Base-by-base conservation (phyloP, 2,888 invertebrate genomes). In the Drosophila mimica region DNA sequence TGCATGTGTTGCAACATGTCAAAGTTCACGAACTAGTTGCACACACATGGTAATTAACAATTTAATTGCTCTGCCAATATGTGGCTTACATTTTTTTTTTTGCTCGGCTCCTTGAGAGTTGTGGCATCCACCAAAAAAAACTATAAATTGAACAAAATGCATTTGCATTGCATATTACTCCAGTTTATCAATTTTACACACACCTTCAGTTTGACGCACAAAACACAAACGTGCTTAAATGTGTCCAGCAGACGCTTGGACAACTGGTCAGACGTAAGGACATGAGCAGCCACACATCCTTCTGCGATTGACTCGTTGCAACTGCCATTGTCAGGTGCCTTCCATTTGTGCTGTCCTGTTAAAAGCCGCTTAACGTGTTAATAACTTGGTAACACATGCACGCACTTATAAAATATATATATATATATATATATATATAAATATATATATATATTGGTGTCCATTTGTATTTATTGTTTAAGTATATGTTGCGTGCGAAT, bases 31-130 rank as follows among this genome's bases (percentile, higher is more conserved):
- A 81, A 69, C 71, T 81, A 75, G 74, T 81, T 70, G 77, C 84
- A 72, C 74, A 70, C 79, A 74, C 70, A 76, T 84, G 77, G 54
- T 82, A 86, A 89, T 89, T 86, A 80, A 85, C 82, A 89, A 88
- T 85, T 74, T 89, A 88, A 88, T 89, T 89, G 80, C 70, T 63
- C 76, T 73, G 85, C 71, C 88, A 85, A 89, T 85, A 77, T 79
- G 76, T 71, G 67, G 52, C 43, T 49, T 61, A 15, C 68, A 69
- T 57, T 70, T 73, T 71, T 52, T 51, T 31, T 25, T 25, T 25
- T 25, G 25, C 70, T 60, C 36, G 49, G 36, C 51, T 4, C 25
- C 2, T 28, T 17, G 6, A n/a, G n/a, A 30, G 20, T 15, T 36
- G 20, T 15, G 1, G 25, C 17, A 17, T 8, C 9, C 31, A 31